Evolutionary conservation across 2,113 vertebrate genomes (phyloP).

Genomic region (Grammomys surdaster): DNA sequence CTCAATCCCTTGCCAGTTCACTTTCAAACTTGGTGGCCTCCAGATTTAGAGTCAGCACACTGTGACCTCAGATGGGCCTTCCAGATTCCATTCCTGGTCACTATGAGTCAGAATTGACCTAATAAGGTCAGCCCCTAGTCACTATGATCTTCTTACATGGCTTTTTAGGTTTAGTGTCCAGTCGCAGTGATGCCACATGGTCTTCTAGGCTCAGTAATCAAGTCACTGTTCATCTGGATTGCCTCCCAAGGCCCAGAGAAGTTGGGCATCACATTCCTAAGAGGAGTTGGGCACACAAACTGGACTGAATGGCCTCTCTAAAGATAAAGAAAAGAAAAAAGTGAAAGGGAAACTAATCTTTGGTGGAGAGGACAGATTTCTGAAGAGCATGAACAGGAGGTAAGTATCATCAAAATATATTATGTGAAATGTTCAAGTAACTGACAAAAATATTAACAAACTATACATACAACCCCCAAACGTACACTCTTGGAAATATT

Average conservation of each 20-base stretch:
- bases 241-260: not conserved
- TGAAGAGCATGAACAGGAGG: too few species aligned
- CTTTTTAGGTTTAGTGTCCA: not conserved
- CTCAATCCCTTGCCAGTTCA: not conserved
- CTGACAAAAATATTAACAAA: not conserved
- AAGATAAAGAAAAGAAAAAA: not conserved
- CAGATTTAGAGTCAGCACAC: not conserved
- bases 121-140: not conserved
- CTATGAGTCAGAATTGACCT: not conserved
- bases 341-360: not conserved
- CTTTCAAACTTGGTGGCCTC: not conserved
- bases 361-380: not conserved
- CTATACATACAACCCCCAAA: not conserved
- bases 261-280: not conserved
- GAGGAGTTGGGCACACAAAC: not conserved
- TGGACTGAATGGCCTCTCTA: not conserved
- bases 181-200: not conserved
- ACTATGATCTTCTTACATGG: not conserved
- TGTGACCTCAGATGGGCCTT: not conserved
- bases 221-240: not conserved
- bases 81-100: not conserved
- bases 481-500: not conserved
- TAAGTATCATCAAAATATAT: not conserved
- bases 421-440: not conserved
- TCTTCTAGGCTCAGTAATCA: not conserved